Base-by-base conservation (phyloP, 2,797 vertebrate species). In the Rhincodon typus region DNA sequence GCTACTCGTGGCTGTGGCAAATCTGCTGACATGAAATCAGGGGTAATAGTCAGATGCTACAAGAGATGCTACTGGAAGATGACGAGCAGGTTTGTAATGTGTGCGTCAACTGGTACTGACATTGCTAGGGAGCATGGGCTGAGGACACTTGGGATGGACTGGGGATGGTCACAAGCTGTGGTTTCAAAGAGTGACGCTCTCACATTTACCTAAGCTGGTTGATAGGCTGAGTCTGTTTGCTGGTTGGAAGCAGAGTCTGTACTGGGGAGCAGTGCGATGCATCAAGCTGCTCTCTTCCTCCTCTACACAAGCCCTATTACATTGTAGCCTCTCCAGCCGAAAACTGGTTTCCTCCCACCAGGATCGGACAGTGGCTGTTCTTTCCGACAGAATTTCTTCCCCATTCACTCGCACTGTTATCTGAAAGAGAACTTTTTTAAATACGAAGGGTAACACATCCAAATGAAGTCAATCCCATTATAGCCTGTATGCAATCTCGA, bases 281-380 rank as follows among this genome's bases (percentile, higher is more conserved):
- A 96, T 96, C 30, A 99, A 97, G 0, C 98, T 98, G 0, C 77
- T 96, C 94, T 98, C 97, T 96, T 99, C 99, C 97, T 98, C 97
- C 30, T 96, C 97, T 62, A 98, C 98, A 91, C 97, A 98, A 3
- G 70, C 66, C 0, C 97, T 97, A 10, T 98, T 97, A 72, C 98
- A 97, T 97, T 99, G 99, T 84, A 98, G 97, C 34, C 97, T 96
- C 96, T 99, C 99, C 96, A 99, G 97, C 95, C 98, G 98, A 97
- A 99, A 99, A 96, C 98, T 99, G 0, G 98, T 99, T 96, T 98
- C 98, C 96, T 99, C 99, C 99, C 99, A 99, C 72, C 98, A 70
- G 0, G 96, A 97, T 95, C 99, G 97, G 69, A 99, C 98, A 72
- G 96, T 96, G 10, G 98, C 97, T n/a, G 99, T 97, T 0, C 95